phyloP scores from a whole-genome alignment of 2,888 invertebrate species.

The Strigamia maritima region DNA sequence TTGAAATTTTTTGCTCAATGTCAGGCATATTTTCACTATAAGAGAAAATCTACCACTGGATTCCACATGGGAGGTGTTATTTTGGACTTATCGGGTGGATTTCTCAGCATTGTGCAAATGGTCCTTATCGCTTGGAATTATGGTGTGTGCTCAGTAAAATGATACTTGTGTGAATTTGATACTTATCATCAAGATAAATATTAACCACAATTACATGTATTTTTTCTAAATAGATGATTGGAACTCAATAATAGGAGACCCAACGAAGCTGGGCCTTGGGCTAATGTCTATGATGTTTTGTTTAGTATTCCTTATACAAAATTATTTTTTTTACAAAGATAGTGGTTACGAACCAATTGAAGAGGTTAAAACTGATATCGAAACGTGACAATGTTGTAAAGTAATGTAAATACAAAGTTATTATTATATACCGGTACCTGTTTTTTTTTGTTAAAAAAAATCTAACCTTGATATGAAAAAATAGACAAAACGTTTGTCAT shows the following conservation, averaged over 20 bases:
- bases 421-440: too few relatives aligned
- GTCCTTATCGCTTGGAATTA: constrained; percentile 35
- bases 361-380: background rate
- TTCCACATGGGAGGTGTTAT: constrained; percentile 33
- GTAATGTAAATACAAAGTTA: background rate
- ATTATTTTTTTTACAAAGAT: background rate
- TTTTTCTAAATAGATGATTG: constrained; percentile 28
- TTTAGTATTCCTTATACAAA: background rate
- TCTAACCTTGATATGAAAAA: too few relatives aligned
- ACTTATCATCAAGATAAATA: too few relatives aligned
- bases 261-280: constrained; percentile 35
- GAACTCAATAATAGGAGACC: constrained; percentile 23
- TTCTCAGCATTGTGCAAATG: constrained; percentile 35
- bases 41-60: constrained; percentile 32
- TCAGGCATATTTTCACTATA: constrained; percentile 30
- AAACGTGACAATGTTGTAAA: background rate
- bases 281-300: background rate
- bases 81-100: constrained; percentile 28
- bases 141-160: constrained; percentile 22
- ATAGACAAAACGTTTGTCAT: too few relatives aligned
- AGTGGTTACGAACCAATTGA: background rate
- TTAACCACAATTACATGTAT: too few relatives aligned
- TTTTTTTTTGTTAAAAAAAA: too few relatives aligned
- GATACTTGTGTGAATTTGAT: background rate
- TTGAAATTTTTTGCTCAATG: background rate